Conservation (phyloP, 2,888 invertebrate genomes). For the Choreutis nemorana region DNA sequence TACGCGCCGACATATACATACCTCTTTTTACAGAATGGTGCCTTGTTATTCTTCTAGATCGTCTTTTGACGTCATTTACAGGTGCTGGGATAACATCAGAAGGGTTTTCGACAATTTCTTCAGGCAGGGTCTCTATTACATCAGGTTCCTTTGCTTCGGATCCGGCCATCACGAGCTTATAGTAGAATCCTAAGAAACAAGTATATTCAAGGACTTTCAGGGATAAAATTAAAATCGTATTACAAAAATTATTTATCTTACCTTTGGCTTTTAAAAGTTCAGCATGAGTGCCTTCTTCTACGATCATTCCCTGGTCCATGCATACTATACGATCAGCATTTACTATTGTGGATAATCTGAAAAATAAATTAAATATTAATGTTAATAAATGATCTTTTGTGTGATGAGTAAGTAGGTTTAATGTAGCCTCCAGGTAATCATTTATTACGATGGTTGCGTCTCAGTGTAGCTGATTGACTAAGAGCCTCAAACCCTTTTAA, state of each 20-base stretch:
- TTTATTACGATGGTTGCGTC: too few relatives aligned
- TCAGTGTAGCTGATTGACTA: too few relatives aligned
- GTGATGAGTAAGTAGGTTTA: too few relatives aligned
- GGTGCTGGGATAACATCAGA: slow-evolving; percentile 22
- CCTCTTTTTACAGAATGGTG: slow-evolving; percentile 49
- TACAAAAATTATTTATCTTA: slow-evolving; percentile 15
- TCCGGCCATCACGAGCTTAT: slow-evolving; percentile 72
- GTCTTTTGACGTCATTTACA: slow-evolving; percentile 33
- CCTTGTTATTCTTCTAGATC: slow-evolving; percentile 37
- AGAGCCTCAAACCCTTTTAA: too few relatives aligned
- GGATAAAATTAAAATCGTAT: not conserved
- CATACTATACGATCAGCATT: slow-evolving; percentile 76
- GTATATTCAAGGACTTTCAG: not conserved
- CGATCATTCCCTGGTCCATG: slow-evolving; percentile 75
- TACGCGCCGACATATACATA: too few relatives aligned
- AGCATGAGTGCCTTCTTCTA: slow-evolving; percentile 78
- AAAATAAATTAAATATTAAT: slow-evolving; percentile 18
- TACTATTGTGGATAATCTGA: slow-evolving; percentile 73
- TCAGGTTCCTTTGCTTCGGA: slow-evolving; percentile 45
- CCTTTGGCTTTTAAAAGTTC: slow-evolving; percentile 74
- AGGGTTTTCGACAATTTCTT: slow-evolving; percentile 24
- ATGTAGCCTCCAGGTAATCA: too few relatives aligned
- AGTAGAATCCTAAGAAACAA: slow-evolving; percentile 35
- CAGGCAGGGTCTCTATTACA: slow-evolving; percentile 37
- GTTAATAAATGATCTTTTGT: too few relatives aligned